Evolutionary conservation across 1,140 invertebrate genomes (phyloP).

Genomic region (Nylanderia fulva): DNA sequence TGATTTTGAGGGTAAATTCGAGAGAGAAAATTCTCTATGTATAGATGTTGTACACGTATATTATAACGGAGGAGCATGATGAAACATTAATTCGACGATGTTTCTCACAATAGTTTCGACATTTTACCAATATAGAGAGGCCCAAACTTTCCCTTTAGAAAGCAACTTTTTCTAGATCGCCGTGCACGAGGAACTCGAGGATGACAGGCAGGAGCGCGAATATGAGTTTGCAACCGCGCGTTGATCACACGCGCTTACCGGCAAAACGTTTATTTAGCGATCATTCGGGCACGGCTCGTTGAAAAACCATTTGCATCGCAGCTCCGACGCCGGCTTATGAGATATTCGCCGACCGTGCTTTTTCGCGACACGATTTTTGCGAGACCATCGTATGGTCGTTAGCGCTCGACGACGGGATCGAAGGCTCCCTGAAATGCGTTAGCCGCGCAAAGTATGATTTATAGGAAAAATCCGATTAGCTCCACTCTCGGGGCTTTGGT

Average conservation of each 20-base stretch:
- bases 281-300: slow-evolving; percentile 48
- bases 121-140: slow-evolving; percentile 78
- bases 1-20: too few species aligned
- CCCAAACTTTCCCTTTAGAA: slow-evolving; percentile 59
- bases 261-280: slow-evolving; percentile 50
- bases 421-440: slow-evolving; percentile 39
- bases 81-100: slow-evolving; percentile 22
- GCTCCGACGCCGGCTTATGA: not conserved
- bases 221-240: slow-evolving; percentile 30
- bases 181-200: not conserved
- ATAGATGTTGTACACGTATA: not conserved
- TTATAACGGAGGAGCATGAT: not conserved
- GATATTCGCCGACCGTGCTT: slow-evolving; percentile 15
- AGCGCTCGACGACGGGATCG: slow-evolving; percentile 48
- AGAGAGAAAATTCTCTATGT: not conserved
- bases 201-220: slow-evolving; percentile 34
- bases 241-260: slow-evolving; percentile 25
- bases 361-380: slow-evolving; percentile 49
- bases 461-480: slow-evolving; percentile 74
- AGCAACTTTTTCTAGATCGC: slow-evolving; percentile 49
- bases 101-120: slow-evolving; percentile 71
- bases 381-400: slow-evolving; percentile 66
- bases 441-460: slow-evolving; percentile 68
- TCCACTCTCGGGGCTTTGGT: slow-evolving; percentile 16
- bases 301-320: slow-evolving; percentile 52